Base-by-base conservation (phyloP, 2,888 invertebrate species). In the Xylota segnis region DNA sequence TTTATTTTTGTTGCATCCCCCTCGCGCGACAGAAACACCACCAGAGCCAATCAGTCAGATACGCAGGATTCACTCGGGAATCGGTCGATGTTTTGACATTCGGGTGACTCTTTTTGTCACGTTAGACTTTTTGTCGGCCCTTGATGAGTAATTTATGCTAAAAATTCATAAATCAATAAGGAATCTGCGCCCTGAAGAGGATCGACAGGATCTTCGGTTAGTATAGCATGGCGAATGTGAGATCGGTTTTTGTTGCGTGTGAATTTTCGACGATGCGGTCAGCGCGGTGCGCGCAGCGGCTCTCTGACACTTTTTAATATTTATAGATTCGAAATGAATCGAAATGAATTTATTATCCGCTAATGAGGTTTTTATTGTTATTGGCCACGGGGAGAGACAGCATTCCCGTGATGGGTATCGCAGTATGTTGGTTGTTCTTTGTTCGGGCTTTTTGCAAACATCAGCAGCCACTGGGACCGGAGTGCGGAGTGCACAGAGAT, bases 321-420 rank as follows among this genome's bases (percentile, higher is more conserved):
- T 86, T 82, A 86, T 86, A 82, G 76, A 86, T 77, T 77, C 86
- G 50, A 68, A 86, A 86, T 75, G 81, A 76, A 81, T 81, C 71
- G 84, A 84, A 84, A 82, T 86, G 86, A 86, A 86, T 86, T 86
- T 86, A 86, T 86, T 86, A 86, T 77, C 82, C 86, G 76, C 86
- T 86, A 86, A 86, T 86, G 86, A 86, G 86, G 77, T 82, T 86
- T 82, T 81, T 81, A 81, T 81, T 86, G 81, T 86, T 81, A 86
- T 86, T 84, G 58, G 56, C 47, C 66, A 50, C 34, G 77, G 40
- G 58, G 47, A 52, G 61, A 37, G 37, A 34, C 74, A 71, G 54
- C 54, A 82, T 74, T 79, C 70, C 43, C 14, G 43, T 14, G n/a
- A 76, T 50, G 63, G 34, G 56, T 71, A 75, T 63, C 77, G 43